Evolutionary conservation across 2,888 invertebrate genomes (phyloP).

Genomic region (Calameuta pallipes): DNA sequence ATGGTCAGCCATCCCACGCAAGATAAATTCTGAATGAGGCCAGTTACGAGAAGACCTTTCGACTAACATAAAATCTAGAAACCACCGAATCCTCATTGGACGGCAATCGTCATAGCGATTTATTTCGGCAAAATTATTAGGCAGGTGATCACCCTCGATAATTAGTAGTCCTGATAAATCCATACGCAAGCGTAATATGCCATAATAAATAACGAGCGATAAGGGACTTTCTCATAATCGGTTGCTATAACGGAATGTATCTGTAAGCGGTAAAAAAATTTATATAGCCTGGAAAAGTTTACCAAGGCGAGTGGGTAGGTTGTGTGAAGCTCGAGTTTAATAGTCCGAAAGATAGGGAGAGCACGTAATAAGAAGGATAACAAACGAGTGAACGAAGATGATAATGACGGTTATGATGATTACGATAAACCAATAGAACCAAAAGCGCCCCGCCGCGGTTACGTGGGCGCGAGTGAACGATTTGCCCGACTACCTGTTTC

Average conservation of each 20-base stretch:
- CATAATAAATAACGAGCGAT: neutral
- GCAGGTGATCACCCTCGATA: neutral
- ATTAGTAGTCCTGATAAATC: neutral
- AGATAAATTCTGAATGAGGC: neutral
- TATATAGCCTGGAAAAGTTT: neutral
- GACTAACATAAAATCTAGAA: neutral
- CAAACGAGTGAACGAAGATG: neutral
- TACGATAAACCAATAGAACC: neutral
- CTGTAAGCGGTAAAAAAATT: neutral
- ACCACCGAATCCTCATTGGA: neutral
- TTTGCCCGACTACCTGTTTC: neutral
- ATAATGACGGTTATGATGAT: neutral
- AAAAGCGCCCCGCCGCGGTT: neutral
- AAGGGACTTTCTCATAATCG: neutral
- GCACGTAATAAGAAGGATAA: neutral
- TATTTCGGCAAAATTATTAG: neutral
- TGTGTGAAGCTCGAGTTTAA: neutral
- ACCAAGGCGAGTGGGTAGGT: neutral
- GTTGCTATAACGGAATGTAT: neutral
- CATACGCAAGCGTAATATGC: neutral
- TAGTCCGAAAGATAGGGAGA: neutral
- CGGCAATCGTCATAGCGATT: neutral
- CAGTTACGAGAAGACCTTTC: neutral
- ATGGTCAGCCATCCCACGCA: neutral
- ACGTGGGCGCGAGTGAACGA: neutral